Evolutionary conservation across 2,113 vertebrate species (phyloP), one percentile per base, ranked within the genome.

Genomic region (Archocentrus centrarchus): DNA sequence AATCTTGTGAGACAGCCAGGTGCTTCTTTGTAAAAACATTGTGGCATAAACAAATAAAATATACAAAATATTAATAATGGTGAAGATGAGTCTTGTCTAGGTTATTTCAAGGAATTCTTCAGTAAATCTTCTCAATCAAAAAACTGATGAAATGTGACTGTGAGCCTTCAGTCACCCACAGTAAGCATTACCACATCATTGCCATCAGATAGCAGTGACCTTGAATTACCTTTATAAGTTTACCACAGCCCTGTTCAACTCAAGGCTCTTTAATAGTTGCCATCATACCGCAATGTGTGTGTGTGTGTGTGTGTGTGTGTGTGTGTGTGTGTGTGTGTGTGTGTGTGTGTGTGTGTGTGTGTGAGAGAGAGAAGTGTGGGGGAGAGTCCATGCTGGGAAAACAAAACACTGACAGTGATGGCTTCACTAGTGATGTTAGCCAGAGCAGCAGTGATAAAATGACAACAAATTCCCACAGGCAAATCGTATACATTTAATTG

Each of bases 201-300:
- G 15, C 27, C 11, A 32, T 58, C 59, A n/a, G 64, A 79, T 44
- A 50, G 75, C 58, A 62, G 41, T 22, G 35, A 77, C 84, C 80
- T 79, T 81, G 60, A 20, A 59, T 87, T 86, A 59, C 77, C 27
- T 86, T 66, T 75, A 24, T 11, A 83, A 61, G 47, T 85, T 85
- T 64, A 44, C 15, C 27, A 27, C 24, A 68, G 22, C n/a, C 30
- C 35, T 8, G 15, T 17, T 61, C 11, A 59, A 89, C 80, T 60
- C 47, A 37, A 75, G 11, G 41, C 11, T 44, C 11, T 44, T 44
- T 44, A 70, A 20, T 41, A 70, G 44, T 73, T 73, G 24, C 24
- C 66, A 50, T 70, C 75, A 81, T 9, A 82, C 75, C 47, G 86
- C 64, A 35, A 53, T 7, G 32, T 76, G 37, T 87, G 15, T 77